phyloP scores from a whole-genome alignment of 2,113 vertebrate species.

The Oryzias celebensis region DNA sequence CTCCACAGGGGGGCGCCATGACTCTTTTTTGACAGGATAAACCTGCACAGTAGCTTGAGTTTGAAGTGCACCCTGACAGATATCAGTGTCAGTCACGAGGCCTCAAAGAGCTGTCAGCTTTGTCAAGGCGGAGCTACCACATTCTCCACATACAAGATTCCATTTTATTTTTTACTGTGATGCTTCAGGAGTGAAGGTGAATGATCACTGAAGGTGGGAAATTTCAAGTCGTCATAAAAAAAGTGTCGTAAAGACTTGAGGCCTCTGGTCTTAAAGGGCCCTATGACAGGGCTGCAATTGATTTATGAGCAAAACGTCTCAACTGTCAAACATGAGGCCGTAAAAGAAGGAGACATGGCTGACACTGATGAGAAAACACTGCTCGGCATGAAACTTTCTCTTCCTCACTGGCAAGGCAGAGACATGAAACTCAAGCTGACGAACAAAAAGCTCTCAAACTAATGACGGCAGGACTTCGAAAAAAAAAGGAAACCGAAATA shows the following conservation, averaged over 20 bases:
- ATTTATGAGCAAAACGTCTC: constrained; percentile 24
- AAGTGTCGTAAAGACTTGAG: background rate
- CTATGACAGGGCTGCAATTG: background rate
- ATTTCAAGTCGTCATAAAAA: constrained; percentile 21
- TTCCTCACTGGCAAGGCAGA: background rate
- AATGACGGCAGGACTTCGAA: background rate
- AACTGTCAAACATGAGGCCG: constrained; percentile 19
- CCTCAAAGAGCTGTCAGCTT: constrained; percentile 26
- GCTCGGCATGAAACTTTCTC: background rate
- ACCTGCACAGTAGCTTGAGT: constrained; percentile 10
- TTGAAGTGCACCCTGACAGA: constrained; percentile 36
- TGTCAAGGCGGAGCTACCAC: constrained; percentile 34
- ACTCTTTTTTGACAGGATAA: constrained; percentile 28
- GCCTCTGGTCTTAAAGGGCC: constrained; percentile 10
- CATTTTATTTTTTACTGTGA: constrained; percentile 16
- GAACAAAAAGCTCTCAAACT: background rate
- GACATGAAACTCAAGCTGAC: background rate
- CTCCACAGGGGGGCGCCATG: constrained; percentile 69
- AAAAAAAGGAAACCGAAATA: background rate
- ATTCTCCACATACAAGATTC: constrained; percentile 31
- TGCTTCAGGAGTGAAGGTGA: constrained; percentile 21
- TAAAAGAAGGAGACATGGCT: constrained; percentile 11
- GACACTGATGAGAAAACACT: constrained; percentile 2
- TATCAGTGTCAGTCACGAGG: constrained; percentile 51
- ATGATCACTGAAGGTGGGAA: constrained; percentile 4